Conservation (phyloP, 2,888 invertebrate species). For the Beris morrisii region DNA sequence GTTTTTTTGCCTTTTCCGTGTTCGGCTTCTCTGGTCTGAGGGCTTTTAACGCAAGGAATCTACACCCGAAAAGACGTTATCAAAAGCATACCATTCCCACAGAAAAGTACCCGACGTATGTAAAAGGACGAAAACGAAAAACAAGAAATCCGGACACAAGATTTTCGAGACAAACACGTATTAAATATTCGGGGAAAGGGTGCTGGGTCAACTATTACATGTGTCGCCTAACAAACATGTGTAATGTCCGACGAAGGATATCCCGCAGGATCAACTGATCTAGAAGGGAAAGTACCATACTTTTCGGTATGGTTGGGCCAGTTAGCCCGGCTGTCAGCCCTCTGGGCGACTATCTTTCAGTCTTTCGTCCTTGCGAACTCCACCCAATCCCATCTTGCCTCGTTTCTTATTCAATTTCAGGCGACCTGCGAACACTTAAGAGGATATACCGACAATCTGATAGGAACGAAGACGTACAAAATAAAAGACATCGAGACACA, state of each 20-base stretch:
- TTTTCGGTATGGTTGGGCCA: no score
- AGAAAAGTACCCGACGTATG: conserved; percentile 1
- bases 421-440: conserved; percentile 28
- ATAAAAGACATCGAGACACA: conserved; percentile 25
- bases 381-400: conserved; percentile 7
- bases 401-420: conserved; percentile 29
- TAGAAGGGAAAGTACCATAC: no score
- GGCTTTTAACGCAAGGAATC: conserved; percentile 34
- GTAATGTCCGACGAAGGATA: conserved; percentile 14
- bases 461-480: background rate
- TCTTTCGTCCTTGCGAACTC: no score
- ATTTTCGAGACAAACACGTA: no score
- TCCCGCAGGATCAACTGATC: background rate
- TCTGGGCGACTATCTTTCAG: no score
- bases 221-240: conserved; percentile 24
- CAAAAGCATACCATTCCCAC: conserved; percentile 30
- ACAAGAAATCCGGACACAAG: background rate
- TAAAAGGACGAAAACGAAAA: conserved; percentile 11
- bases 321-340: no score
- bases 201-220: conserved; percentile 2
- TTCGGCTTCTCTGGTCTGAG: background rate
- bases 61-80: conserved; percentile 36
- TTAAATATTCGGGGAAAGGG: no score
- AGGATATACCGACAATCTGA: conserved; percentile 27
- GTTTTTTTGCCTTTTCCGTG: background rate